These are phyloP conservation scores for Sturnira hondurensis DNA, from an alignment of 2,113 vertebrate genomes.

Conservation along the genomic window DNA sequence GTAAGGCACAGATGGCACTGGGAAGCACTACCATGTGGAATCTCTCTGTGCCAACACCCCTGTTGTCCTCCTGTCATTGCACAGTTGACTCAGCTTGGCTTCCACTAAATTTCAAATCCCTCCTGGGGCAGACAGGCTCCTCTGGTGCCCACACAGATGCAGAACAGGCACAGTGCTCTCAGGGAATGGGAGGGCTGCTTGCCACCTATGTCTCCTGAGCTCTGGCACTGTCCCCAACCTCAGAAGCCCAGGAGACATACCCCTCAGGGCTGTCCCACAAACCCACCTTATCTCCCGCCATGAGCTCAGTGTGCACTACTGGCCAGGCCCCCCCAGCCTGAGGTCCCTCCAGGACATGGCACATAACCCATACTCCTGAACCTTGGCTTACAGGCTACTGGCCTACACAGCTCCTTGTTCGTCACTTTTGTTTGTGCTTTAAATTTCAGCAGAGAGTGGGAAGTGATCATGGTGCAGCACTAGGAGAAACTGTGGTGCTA, in stretches of 20 bases:
- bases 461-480: fast-evolving
- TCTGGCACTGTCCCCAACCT: background rate
- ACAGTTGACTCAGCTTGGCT: background rate
- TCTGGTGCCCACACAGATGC: fast-evolving
- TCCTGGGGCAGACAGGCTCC: background rate
- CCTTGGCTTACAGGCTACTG: background rate
- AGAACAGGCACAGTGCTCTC: background rate
- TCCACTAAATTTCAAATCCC: no score
- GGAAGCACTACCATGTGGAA: background rate
- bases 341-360: background rate
- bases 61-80: background rate
- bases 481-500: background rate
- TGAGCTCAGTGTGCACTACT: background rate
- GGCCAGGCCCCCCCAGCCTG: background rate
- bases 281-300: background rate
- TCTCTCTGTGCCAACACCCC: background rate
- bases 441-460: background rate
- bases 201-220: no score
- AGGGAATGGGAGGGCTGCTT: background rate
- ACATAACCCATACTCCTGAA: background rate
- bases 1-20: background rate
- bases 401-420: background rate
- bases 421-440: background rate
- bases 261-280: background rate
- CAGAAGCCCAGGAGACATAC: background rate